Evolutionary conservation across 2,113 vertebrate species (phyloP).

Genomic region (Scalopus aquaticus): DNA sequence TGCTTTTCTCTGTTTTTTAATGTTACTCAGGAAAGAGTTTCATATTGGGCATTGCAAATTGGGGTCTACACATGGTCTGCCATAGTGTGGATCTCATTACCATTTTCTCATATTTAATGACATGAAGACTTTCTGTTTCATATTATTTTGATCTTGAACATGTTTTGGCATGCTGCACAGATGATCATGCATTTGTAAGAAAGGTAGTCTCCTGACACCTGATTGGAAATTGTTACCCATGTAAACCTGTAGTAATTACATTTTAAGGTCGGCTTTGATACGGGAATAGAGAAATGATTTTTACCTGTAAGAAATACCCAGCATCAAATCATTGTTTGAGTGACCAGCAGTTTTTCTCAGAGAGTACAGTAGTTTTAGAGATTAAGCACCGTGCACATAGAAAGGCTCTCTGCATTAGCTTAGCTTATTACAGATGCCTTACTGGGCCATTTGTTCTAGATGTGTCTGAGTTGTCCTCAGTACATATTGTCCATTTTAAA

Average conservation of each 20-base stretch:
- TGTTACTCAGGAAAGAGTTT: neutral
- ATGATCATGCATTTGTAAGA: neutral
- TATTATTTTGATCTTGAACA: slow-evolving; percentile 9
- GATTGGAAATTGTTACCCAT: neutral
- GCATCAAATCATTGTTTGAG: neutral
- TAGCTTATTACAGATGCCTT: neutral
- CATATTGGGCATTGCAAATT: neutral
- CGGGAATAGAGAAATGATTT: neutral
- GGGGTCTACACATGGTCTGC: neutral
- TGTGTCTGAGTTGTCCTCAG: neutral
- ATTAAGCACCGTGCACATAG: neutral
- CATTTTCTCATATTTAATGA: neutral
- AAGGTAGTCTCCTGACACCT: neutral
- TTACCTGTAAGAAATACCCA: neutral
- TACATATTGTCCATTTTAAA: neutral
- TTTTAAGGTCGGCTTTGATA: neutral
- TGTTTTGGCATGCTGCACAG: neutral
- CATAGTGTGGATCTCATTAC: neutral
- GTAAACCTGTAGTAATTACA: neutral
- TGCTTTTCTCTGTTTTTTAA: neutral
- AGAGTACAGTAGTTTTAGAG: neutral
- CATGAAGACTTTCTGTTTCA: neutral
- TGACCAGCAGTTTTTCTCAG: neutral
- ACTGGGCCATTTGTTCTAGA: neutral
- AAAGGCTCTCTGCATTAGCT: neutral